Conservation (phyloP, 2,888 invertebrate genomes). For the Melitaea athalia region DNA sequence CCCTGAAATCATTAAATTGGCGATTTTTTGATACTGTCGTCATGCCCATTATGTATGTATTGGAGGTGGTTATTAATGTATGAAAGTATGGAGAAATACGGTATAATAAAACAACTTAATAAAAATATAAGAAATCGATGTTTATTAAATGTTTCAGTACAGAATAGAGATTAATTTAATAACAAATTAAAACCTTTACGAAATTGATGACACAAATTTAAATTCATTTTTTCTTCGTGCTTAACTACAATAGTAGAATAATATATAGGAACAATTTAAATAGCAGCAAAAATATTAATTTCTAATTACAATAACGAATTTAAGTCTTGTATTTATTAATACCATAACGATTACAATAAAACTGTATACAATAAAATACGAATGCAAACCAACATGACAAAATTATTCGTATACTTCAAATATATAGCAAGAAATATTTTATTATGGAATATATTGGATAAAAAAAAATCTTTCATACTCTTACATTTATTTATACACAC, state of each 20-base stretch:
- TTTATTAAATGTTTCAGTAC: conserved; percentile 13
- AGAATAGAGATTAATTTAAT: conserved; percentile 1
- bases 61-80: neutral
- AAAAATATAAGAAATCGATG: conserved; percentile 27
- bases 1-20: too few relatives aligned
- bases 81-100: neutral
- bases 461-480: neutral
- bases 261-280: conserved; percentile 4
- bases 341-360: neutral
- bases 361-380: neutral
- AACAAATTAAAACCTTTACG: too few relatives aligned
- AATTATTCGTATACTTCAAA: too few relatives aligned
- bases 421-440: too few relatives aligned
- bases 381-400: too few relatives aligned
- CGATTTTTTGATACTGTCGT: too few relatives aligned
- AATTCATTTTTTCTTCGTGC: neutral
- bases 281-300: neutral
- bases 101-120: conserved; percentile 10
- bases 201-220: too few relatives aligned
- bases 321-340: too few relatives aligned
- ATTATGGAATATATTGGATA: neutral
- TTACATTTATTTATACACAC: neutral
- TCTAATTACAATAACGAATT: neutral
- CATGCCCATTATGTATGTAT: too few relatives aligned
- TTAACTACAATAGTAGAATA: neutral